These are phyloP conservation scores for Orthonychiurus folsomi DNA, from an alignment of 2,888 invertebrate species.

Conservation along the genomic window DNA sequence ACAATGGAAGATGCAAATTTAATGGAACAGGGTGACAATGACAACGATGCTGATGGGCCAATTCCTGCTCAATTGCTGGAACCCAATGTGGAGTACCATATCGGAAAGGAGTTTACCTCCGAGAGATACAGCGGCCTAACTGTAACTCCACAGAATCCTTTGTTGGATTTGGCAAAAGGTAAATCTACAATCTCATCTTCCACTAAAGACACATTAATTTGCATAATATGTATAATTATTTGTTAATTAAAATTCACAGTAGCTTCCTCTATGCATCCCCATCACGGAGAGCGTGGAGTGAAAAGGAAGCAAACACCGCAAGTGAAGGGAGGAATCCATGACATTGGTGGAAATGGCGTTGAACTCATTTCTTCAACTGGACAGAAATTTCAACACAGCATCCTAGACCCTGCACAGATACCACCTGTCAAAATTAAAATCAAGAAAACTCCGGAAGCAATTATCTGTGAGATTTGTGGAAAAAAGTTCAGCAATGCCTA, in stretches of 20 bases:
- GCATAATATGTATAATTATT: no score
- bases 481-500: constrained; percentile 84
- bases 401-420: constrained; percentile 19
- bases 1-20: constrained; percentile 28
- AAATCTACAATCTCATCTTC: constrained; percentile 38
- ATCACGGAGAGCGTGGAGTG: constrained; percentile 32
- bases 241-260: no score
- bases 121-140: not conserved
- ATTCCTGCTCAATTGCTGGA: constrained; percentile 39
- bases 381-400: constrained; percentile 21
- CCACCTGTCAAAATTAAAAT: constrained; percentile 38
- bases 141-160: constrained; percentile 32
- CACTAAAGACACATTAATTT: no score
- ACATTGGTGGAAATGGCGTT: constrained; percentile 33
- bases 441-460: constrained; percentile 39
- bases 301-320: constrained; percentile 28
- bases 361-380: constrained; percentile 38
- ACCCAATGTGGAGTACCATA: constrained; percentile 40
- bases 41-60: constrained; percentile 37
- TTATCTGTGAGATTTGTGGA: constrained; percentile 70
- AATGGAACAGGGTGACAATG: constrained; percentile 34
- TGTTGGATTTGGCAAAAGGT: constrained; percentile 39
- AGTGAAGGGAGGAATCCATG: constrained; percentile 26
- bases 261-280: no score
- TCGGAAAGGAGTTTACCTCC: constrained; percentile 35